Conservation (phyloP, 2,888 invertebrate genomes). For the Conus canariensis region DNA sequence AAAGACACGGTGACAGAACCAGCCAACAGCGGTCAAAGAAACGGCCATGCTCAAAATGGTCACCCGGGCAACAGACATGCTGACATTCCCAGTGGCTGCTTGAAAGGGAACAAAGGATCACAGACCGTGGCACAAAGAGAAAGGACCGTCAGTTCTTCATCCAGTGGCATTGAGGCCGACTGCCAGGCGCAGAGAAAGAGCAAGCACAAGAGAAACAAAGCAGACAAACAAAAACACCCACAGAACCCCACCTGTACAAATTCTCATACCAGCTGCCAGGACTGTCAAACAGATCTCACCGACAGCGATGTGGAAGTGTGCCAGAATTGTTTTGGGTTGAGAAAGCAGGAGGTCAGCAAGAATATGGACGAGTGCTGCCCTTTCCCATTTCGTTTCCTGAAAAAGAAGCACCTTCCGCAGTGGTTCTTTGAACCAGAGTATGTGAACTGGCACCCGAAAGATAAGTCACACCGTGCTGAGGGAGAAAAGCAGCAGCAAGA, state of each 20-base stretch:
- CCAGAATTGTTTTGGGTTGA: slow-evolving; percentile 15
- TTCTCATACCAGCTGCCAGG: background rate
- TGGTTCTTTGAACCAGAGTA: slow-evolving; percentile 55
- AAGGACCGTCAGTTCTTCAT: slow-evolving; percentile 15
- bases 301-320: slow-evolving; percentile 32
- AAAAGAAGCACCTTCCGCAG: slow-evolving; percentile 39
- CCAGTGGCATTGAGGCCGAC: background rate
- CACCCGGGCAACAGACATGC: background rate
- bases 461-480: background rate
- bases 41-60: background rate
- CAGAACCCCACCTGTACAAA: background rate
- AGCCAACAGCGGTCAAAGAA: background rate
- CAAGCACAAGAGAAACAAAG: background rate
- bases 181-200: background rate
- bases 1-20: background rate
- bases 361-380: background rate
- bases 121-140: background rate
- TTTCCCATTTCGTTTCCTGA: background rate
- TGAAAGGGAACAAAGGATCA: background rate
- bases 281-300: slow-evolving; percentile 19
- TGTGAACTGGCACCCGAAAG: slow-evolving; percentile 46
- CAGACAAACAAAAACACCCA: background rate
- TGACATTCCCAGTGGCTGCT: no score
- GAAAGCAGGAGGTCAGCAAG: background rate
- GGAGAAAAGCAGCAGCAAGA: background rate